A percentile compares a stretch with the other conserved stretches of the same genome.
Conservation (phyloP, 2,797 vertebrate species). For the Perodicticus potto region DNA sequence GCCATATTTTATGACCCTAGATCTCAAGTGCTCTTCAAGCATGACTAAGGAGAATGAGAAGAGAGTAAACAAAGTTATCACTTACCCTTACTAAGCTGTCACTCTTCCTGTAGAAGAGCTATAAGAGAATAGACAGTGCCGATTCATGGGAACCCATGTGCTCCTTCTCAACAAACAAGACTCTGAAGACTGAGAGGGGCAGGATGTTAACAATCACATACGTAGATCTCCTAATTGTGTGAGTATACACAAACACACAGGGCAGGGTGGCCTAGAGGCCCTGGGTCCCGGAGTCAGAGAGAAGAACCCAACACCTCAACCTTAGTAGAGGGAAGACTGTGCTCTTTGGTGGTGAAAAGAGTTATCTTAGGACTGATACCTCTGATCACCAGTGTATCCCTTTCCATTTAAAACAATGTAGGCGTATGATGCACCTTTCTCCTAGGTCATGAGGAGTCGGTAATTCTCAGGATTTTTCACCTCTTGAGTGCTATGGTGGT, state of each 20-base stretch:
- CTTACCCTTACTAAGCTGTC: background rate
- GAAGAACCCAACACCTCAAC: background rate
- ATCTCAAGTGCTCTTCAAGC: background rate
- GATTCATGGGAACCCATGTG: background rate
- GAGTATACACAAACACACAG: background rate
- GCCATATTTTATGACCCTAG: background rate
- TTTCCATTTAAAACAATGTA: background rate
- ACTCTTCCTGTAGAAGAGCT: background rate
- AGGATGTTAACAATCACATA: background rate
- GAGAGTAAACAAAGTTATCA: background rate
- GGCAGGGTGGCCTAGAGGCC: background rate
- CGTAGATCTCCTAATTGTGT: background rate
- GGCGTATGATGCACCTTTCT: background rate
- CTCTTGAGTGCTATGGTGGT: background rate
- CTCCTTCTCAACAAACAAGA: background rate
- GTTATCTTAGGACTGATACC: background rate
- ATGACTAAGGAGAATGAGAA: background rate
- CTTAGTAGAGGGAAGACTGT: background rate
- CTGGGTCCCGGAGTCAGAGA: slow-evolving; percentile 3
- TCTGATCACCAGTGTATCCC: rapidly evolving
- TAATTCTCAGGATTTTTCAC: background rate
- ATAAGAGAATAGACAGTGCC: background rate
- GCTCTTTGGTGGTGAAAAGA: background rate
- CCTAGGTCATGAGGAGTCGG: background rate
- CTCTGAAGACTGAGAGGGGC: background rate